phyloP scores from a whole-genome alignment of 2,113 vertebrate genomes.

The Psilopsiagon aymara region DNA sequence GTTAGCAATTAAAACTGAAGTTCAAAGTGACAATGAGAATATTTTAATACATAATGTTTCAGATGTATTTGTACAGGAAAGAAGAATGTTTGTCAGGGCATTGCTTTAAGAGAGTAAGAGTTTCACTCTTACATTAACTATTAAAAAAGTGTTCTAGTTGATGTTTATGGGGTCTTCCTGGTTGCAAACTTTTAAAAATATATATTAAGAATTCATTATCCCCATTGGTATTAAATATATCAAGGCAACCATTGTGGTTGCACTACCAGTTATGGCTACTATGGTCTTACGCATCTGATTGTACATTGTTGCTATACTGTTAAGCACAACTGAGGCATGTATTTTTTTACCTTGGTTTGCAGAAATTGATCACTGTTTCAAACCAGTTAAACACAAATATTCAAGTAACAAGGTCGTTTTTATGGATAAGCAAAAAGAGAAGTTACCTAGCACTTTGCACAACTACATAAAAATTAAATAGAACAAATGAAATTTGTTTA shows the following conservation, averaged over 20 bases:
- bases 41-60: constrained; percentile 48
- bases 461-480: constrained; percentile 83
- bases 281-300: constrained; percentile 32
- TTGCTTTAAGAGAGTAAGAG: constrained; percentile 15
- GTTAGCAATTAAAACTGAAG: constrained; percentile 47
- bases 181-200: constrained; percentile 49
- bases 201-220: constrained; percentile 41
- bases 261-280: constrained; percentile 41
- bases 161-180: constrained; percentile 40
- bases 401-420: constrained; percentile 81
- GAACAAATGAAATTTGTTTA: constrained; percentile 78
- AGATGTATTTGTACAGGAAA: constrained; percentile 49
- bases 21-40: constrained; percentile 74
- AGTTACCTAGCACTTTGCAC: constrained; percentile 76
- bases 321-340: constrained; percentile 44
- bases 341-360: constrained; percentile 47
- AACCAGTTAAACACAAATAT: constrained; percentile 75
- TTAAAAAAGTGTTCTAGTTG: constrained; percentile 55
- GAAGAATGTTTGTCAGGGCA: constrained; percentile 39
- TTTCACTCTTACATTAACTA: neutral
- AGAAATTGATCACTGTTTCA: constrained; percentile 63
- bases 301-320: constrained; percentile 30
- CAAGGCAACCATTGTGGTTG: neutral
- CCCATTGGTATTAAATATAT: constrained; percentile 6
- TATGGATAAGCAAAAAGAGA: constrained; percentile 66